Evolutionary conservation across 92 coral and sea anemone species (phyloP), one percentile per base, ranked within the genome.

Genomic region (Phymanthus crucifer): DNA sequence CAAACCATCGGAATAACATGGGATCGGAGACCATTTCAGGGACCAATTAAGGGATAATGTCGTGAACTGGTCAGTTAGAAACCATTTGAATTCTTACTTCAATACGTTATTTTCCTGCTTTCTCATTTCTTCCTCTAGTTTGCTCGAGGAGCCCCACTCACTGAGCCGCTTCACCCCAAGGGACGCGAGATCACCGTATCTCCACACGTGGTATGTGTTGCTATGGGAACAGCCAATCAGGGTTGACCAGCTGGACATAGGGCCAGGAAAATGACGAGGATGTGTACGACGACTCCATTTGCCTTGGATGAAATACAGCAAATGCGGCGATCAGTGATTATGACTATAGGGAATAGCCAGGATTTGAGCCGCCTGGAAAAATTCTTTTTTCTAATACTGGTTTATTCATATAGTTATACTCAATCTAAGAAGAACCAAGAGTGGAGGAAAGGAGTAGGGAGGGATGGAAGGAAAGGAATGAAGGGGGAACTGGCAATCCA

Each of bases 151-250:
- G 8, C 99, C 99, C 97, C 94, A 90, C 73, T 95, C 99, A 33
- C 95, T 90, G 83, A 95, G 87, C 54, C 52, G 83, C 72, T 84
- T 81, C 31, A 93, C 90, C 0, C 92, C 99, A n/a, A 88, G 74
- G 40, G 97, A 88, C n/a, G 99, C 99, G 68, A 86, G 67, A 0
- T 87, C 86, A 1, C 99, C 99, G 77, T 81, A 90, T 66, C 83
- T 70, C 99, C 99, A 95, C 43, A 95, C 58, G 34, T 86, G 48
- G 37, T 95, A 91, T 6, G 75, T 81, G 71, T 83, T 90, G 46
- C 89, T 90, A 85, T 95, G 99, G 73, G 99, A 88, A 72, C 97
- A 90, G 77, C 99, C 97, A 50, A 95, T 88, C 85, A 95, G 80
- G 47, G 89, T 69, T 56, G 99, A 95, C 90, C 97, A 95, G 84